Base-by-base conservation (phyloP, 2,113 vertebrate species). In the Craseonycteris thonglongyai region DNA sequence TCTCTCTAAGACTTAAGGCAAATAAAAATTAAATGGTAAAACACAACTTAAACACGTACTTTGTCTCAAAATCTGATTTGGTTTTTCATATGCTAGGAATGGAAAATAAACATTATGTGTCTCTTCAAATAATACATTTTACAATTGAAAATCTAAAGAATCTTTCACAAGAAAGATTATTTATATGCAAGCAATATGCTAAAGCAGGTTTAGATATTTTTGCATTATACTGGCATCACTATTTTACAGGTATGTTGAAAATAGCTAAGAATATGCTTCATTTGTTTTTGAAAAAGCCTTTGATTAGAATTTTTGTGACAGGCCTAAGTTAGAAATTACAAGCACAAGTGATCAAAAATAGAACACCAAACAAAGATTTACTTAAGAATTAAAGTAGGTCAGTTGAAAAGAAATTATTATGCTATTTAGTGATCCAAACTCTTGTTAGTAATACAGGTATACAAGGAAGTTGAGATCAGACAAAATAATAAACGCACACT, bases 251-350 rank as follows among this genome's bases (percentile, higher is more conserved):
- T 78, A 96, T 92, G 5, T 91, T 95, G 66, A 91, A 97, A 98
- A 96, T 42, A 81, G 56, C 42, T 95, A 61, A 92, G 61, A 69
- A 79, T 92, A 91, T 88, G 90, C 61, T 97, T 96, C 94, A 85
- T 96, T 97, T 97, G 84, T 91, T 97, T 97, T 97, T 54, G 59
- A 94, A 91, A 81, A 97, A 96, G 38, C 0, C 84, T 97, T 97
- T 98, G 89, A 97, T 97, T 80, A 95, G 63, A 42, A 95, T 95
- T 95, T 96, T 91, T 83, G 79, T 97, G 88, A 97, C 82, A 97
- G 79, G 38, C 12, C 61, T 75, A 81, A 94, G 24, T 72, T 97
- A 95, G 97, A 97, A 97, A 96, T 90, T 83, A 85, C 33, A 96
- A 91, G 49, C 82, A 94, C 96, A 84, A 96, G 85, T 88, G 54